A percentile compares a stretch with the other conserved stretches of the same genome.
These are phyloP conservation scores for Reinhardtius hippoglossoides DNA, from an alignment of 2,113 vertebrate genomes.

Conservation along the genomic window DNA sequence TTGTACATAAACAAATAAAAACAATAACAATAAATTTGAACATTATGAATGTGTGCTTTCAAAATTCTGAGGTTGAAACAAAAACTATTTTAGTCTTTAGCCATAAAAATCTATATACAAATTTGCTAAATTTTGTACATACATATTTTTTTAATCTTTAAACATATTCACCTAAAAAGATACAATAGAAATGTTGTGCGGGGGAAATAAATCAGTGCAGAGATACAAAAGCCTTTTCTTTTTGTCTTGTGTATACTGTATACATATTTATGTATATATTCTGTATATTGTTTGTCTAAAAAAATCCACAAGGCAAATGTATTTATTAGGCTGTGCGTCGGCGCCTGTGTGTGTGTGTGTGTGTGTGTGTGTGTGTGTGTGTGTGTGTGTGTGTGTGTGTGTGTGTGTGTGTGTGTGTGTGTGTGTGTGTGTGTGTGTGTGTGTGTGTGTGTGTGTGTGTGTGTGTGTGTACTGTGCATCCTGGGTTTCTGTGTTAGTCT, in stretches of 20 bases:
- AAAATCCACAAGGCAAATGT: constrained; percentile 44
- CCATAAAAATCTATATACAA: neutral
- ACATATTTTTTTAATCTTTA: neutral
- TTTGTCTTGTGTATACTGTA: neutral
- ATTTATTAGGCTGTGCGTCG: constrained; percentile 36
- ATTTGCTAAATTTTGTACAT: neutral
- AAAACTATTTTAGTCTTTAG: neutral
- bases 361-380: constrained; percentile 29
- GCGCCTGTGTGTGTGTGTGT: constrained; percentile 13
- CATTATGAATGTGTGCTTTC: neutral
- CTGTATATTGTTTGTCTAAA: constrained; percentile 22
- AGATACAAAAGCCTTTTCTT: constrained; percentile 29
- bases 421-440: no score
- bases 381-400: constrained; percentile 19
- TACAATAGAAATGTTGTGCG: neutral
- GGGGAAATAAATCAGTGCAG: neutral
- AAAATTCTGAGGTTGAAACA: neutral
- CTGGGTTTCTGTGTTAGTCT: constrained; percentile 62
- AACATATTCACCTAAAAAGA: constrained; percentile 8
- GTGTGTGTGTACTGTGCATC: constrained; percentile 51
- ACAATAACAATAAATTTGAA: neutral
- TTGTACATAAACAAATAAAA: neutral
- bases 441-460: constrained; percentile 18
- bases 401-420: no score
- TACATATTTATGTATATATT: constrained; percentile 1